Base-by-base conservation (phyloP, 2,113 vertebrate genomes). In the Mionectes macconnelli region DNA sequence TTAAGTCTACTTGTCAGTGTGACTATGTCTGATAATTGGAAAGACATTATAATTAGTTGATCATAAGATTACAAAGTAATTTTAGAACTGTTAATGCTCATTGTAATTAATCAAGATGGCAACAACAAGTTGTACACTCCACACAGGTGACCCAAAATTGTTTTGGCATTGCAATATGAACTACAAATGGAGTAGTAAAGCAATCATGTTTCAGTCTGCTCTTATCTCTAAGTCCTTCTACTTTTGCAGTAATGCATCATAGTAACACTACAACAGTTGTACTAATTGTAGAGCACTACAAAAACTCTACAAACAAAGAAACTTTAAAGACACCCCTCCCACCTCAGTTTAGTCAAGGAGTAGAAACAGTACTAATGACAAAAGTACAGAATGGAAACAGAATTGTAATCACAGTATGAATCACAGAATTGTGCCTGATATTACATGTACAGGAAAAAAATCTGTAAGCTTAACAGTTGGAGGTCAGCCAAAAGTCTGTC, bases 1-100 rank as follows among this genome's bases (percentile, higher is more conserved):
- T 97, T 97, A 95, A 94, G 84, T 88, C 90, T 96, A 93, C 89
- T 96, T 93, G 85, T 95, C 95, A 84, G 81, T 95, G 87, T 96
- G 92, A 94, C 89, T 75, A 84, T 72, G 92, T 75, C 77, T 93
- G 96, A 94, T 96, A 95, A 96, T 70, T 94, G 91, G 67, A 96
- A 95, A 96, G 59, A 91, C 60, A 94, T 96, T 90, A 79, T 87
- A 96, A 96, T 96, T 91, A 97, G 74, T 78, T 95, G 83, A 97
- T 96, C 90, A 95, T 91, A 96, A 93, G 79, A 92, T 94, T 87
- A 94, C 76, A 55, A 96, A 97, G 76, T 93, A 60, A 93, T 95
- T 97, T 83, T 91, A 93, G 85, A 97, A 77, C 84, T 72, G 63
- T 68, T 94, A 96, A 84, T 87, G 91, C 75, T 80, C 86, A 73